These are phyloP conservation scores for Euphydryas editha DNA, from an alignment of 2,888 invertebrate species.

Conservation along the genomic window DNA sequence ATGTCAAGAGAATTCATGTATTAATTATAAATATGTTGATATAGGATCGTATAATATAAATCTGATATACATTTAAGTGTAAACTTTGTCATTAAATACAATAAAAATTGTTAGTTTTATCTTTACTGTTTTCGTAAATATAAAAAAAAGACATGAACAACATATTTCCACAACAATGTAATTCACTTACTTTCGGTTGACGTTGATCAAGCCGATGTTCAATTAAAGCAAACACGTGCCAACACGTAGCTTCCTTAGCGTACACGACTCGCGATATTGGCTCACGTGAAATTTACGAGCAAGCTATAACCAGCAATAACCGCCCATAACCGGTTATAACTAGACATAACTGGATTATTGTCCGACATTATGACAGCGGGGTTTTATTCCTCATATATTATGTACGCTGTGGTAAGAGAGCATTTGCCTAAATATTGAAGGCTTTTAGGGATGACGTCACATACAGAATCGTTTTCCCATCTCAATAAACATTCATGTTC, in stretches of 20 bases:
- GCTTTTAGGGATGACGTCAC: conserved; percentile 39
- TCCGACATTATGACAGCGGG: conserved; percentile 43
- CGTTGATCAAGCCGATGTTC: conserved; percentile 52
- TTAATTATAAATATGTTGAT: no score
- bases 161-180: conserved; percentile 17
- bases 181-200: conserved; percentile 35
- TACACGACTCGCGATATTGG: conserved; percentile 63
- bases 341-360: conserved; percentile 64
- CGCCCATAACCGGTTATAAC: conserved; percentile 57
- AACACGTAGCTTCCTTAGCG: conserved; percentile 49
- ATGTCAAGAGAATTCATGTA: no score
- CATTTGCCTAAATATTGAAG: conserved; percentile 42
- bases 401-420: conserved; percentile 32
- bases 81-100: no score
- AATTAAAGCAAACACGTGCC: conserved; percentile 58
- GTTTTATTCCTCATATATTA: conserved; percentile 42
- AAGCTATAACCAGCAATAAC: conserved; percentile 45
- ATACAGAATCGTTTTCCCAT: conserved; percentile 36
- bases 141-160: conserved; percentile 18
- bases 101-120: neutral
- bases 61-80: no score
- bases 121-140: neutral
- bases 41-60: no score
- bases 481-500: conserved; percentile 37
- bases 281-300: conserved; percentile 71